phyloP scores from a whole-genome alignment of 2,888 invertebrate genomes.

The Ypsolopha scabrella region DNA sequence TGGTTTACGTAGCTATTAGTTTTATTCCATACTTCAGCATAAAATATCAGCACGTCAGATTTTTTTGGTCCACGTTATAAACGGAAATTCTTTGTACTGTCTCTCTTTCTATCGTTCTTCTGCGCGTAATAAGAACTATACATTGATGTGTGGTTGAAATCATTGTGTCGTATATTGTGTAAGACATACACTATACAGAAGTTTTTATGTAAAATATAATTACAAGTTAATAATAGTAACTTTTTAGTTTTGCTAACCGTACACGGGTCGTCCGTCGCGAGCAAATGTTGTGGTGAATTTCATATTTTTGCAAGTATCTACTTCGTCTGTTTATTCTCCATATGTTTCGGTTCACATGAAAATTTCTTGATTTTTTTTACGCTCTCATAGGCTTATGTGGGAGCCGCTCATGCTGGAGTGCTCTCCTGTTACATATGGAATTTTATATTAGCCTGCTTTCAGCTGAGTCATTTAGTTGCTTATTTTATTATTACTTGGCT shows the following conservation, averaged over 20 bases:
- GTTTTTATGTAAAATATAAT: background rate
- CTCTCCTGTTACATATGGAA: constrained; percentile 45
- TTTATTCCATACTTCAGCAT: too few species aligned
- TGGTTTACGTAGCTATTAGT: too few species aligned
- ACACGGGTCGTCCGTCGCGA: constrained; percentile 45
- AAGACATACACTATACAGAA: too few species aligned
- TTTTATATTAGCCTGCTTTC: constrained; percentile 51
- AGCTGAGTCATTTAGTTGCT: constrained; percentile 41
- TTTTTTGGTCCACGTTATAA: too few species aligned
- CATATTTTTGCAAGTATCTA: constrained; percentile 71
- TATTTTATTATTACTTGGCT: constrained; percentile 5
- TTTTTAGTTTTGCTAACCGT: constrained; percentile 27
- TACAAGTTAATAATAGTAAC: background rate
- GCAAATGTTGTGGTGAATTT: constrained; percentile 71
- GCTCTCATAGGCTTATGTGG: constrained; percentile 63
- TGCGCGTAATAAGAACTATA: too few species aligned
- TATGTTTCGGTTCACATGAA: constrained; percentile 69
- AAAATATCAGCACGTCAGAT: too few species aligned
- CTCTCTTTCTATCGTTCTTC: too few species aligned
- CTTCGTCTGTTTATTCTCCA: constrained; percentile 67
- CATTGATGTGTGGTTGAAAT: too few species aligned
- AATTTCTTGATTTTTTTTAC: constrained; percentile 68
- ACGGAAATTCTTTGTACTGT: too few species aligned
- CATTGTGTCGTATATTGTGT: too few species aligned
- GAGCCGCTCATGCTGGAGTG: constrained; percentile 41